Evolutionary conservation across 2,888 invertebrate species (phyloP).

Genomic region (Labia minor): DNA sequence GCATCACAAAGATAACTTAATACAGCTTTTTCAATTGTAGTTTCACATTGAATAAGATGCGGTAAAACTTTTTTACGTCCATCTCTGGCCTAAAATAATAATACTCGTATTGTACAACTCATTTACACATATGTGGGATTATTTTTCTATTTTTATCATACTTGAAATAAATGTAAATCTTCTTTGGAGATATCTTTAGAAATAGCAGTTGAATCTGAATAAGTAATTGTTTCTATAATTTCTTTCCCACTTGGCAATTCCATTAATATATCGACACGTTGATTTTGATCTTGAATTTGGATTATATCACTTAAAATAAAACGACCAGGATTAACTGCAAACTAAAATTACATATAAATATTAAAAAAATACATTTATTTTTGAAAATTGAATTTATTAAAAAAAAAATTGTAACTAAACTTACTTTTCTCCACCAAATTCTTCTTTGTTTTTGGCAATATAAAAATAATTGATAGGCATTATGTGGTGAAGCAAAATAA

Average conservation of each 20-base stretch:
- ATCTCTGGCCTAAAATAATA: slow-evolving; percentile 33
- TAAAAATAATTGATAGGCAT: slow-evolving; percentile 51
- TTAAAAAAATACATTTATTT: no score
- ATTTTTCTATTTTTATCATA: slow-evolving; percentile 21
- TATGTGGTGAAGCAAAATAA: slow-evolving; percentile 27
- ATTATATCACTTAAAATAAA: slow-evolving; percentile 52
- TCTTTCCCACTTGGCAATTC: slow-evolving; percentile 52
- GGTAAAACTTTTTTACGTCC: slow-evolving; percentile 35
- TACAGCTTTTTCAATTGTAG: slow-evolving; percentile 43
- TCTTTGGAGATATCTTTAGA: slow-evolving; percentile 19
- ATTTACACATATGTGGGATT: neutral
- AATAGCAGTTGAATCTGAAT: slow-evolving; percentile 24
- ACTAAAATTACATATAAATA: slow-evolving; percentile 35
- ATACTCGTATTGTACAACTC: no score
- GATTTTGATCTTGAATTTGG: slow-evolving; percentile 36
- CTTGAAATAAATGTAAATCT: slow-evolving; percentile 27
- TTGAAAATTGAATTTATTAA: no score
- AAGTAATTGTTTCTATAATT: slow-evolving; percentile 50
- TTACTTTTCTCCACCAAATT: slow-evolving; percentile 74
- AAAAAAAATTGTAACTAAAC: no score
- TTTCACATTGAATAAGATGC: slow-evolving; percentile 39
- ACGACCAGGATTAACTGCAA: slow-evolving; percentile 59
- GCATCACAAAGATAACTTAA: slow-evolving; percentile 49
- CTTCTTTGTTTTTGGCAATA: slow-evolving; percentile 66
- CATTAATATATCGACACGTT: slow-evolving; percentile 51